Evolutionary conservation across 2,888 invertebrate genomes (phyloP).

Genomic region (Volucella bombylans): DNA sequence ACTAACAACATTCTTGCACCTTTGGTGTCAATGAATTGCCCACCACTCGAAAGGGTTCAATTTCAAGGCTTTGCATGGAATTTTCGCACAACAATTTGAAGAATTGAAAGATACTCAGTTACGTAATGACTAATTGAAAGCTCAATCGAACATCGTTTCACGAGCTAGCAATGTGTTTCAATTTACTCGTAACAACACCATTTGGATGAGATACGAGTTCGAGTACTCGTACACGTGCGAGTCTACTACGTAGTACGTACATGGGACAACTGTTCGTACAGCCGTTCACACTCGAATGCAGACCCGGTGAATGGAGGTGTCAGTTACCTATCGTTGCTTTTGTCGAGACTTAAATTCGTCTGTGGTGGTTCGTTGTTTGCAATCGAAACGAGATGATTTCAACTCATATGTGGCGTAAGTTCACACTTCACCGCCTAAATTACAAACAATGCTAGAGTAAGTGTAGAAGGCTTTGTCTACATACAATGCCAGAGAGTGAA

Average conservation of each 20-base stretch:
- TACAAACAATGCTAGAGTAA: slow-evolving; percentile 50
- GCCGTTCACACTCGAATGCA: slow-evolving; percentile 61
- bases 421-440: slow-evolving; percentile 70
- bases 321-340: slow-evolving; percentile 63
- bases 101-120: slow-evolving; percentile 31
- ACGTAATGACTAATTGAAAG: slow-evolving; percentile 63
- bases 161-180: slow-evolving; percentile 17
- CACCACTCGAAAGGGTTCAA: slow-evolving; percentile 34
- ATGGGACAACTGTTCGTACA: neutral
- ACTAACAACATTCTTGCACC: slow-evolving; percentile 22
- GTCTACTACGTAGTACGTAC: neutral
- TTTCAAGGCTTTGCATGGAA: slow-evolving; percentile 40
- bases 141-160: slow-evolving; percentile 61
- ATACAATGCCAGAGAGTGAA: slow-evolving; percentile 30
- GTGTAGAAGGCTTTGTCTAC: slow-evolving; percentile 47
- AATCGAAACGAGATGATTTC: slow-evolving; percentile 2
- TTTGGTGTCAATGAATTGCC: slow-evolving; percentile 59
- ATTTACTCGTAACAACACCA: slow-evolving; percentile 22
- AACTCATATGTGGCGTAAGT: slow-evolving; percentile 49
- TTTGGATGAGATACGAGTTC: slow-evolving; percentile 27
- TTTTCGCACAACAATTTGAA: slow-evolving; percentile 24
- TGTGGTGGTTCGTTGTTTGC: slow-evolving; percentile 27
- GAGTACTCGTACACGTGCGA: neutral
- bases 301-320: slow-evolving; percentile 52
- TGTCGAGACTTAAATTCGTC: slow-evolving; percentile 51